These are phyloP conservation scores for Mus minutoides DNA, from an alignment of 2,797 vertebrate genomes.

Conservation along the genomic window DNA sequence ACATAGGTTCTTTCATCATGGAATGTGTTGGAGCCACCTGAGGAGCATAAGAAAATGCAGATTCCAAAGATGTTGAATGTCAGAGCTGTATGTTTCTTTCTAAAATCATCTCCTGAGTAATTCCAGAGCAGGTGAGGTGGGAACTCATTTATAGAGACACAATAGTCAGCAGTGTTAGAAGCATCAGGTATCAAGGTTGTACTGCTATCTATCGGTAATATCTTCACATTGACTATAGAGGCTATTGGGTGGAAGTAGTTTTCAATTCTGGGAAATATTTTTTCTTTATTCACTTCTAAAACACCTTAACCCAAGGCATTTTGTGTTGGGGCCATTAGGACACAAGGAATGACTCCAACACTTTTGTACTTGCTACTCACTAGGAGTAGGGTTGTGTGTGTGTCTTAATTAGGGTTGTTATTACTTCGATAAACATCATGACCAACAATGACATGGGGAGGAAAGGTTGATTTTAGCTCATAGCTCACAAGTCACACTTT, in stretches of 20 bases:
- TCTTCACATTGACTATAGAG: background rate
- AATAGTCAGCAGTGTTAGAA: background rate
- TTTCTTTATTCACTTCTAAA: slow-evolving; percentile 29
- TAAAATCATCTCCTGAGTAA: background rate
- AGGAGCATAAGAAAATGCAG: background rate
- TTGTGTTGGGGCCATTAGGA: background rate
- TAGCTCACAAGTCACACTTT: background rate
- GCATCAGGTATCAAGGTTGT: background rate
- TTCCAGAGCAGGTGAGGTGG: background rate
- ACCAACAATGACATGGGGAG: background rate
- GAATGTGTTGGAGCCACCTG: background rate
- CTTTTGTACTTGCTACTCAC: background rate
- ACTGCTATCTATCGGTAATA: background rate
- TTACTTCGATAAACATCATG: background rate
- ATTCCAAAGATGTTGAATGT: background rate
- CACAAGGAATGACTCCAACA: background rate
- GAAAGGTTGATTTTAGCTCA: background rate
- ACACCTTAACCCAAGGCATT: background rate
- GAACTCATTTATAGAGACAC: background rate
- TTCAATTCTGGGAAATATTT: background rate
- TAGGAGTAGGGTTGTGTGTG: background rate
- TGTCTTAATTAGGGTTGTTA: background rate
- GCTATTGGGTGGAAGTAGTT: background rate
- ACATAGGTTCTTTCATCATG: background rate
- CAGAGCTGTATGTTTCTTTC: background rate